phyloP scores from a whole-genome alignment of 2,113 vertebrate species.

The Synodontis membranacea region DNA sequence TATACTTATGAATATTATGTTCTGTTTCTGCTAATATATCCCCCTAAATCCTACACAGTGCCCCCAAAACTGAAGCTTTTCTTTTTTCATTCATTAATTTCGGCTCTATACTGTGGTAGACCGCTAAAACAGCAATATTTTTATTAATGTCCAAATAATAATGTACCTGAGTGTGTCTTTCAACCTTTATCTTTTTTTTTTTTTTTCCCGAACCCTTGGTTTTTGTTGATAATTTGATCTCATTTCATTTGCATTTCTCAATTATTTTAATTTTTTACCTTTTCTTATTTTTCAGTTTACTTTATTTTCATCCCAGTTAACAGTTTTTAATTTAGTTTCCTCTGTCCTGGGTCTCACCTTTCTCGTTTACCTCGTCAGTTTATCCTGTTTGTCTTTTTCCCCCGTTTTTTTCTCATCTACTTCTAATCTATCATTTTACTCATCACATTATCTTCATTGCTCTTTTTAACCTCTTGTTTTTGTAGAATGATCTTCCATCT shows the following conservation, averaged over 20 bases:
- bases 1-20: too few species aligned
- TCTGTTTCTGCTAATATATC: too few species aligned
- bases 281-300: neutral
- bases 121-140: neutral
- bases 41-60: too few species aligned
- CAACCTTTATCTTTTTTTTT: neutral
- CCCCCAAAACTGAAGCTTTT: too few species aligned
- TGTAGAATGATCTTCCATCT: neutral
- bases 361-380: neutral
- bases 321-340: neutral
- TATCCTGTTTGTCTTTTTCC: neutral
- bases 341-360: neutral
- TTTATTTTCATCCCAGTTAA: neutral
- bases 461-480: slow-evolving; percentile 1
- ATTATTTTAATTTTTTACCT: neutral
- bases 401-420: neutral
- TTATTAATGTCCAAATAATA: neutral
- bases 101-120: neutral
- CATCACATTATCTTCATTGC: neutral
- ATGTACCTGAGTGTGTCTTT: neutral
- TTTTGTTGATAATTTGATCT: neutral
- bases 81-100: too few species aligned
- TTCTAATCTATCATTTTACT: neutral
- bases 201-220: too few species aligned
- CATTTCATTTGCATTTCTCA: neutral